A percentile compares a stretch with the other conserved stretches of the same genome.
phyloP scores from a whole-genome alignment of 2,888 invertebrate species.

The Drosophila kuntzei region DNA sequence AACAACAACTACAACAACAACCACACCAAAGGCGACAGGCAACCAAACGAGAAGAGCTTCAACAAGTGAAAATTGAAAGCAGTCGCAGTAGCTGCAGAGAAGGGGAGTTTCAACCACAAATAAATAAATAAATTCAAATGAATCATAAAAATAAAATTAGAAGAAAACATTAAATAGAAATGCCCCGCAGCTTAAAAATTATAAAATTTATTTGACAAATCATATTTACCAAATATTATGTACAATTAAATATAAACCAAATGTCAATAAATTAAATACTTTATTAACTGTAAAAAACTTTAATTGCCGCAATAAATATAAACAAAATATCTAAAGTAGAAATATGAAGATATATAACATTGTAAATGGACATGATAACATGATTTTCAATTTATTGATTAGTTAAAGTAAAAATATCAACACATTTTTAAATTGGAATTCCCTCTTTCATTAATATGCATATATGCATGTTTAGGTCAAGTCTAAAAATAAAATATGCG shows the following conservation, averaged over 20 bases:
- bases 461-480: constrained; percentile 31
- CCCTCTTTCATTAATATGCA: constrained; percentile 33
- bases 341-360: constrained; percentile 13
- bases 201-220: not conserved
- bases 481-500: constrained; percentile 19
- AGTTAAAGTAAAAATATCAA: not conserved
- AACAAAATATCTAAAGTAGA: not conserved
- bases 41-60: constrained; percentile 39
- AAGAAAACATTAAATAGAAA: not conserved
- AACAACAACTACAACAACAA: constrained; percentile 16
- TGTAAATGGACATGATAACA: constrained; percentile 10
- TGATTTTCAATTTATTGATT: not conserved
- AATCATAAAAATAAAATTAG: not conserved
- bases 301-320: not conserved
- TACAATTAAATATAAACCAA: no score
- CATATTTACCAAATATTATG: not conserved
- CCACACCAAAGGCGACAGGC: constrained; percentile 49
- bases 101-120: constrained; percentile 15
- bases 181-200: not conserved
- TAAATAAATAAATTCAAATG: constrained; percentile 11
- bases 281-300: not conserved
- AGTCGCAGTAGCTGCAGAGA: constrained; percentile 33
- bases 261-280: not conserved
- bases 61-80: constrained; percentile 66
- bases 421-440: not conserved